Conservation (phyloP, 2,113 vertebrate species). For the Charina bottae region DNA sequence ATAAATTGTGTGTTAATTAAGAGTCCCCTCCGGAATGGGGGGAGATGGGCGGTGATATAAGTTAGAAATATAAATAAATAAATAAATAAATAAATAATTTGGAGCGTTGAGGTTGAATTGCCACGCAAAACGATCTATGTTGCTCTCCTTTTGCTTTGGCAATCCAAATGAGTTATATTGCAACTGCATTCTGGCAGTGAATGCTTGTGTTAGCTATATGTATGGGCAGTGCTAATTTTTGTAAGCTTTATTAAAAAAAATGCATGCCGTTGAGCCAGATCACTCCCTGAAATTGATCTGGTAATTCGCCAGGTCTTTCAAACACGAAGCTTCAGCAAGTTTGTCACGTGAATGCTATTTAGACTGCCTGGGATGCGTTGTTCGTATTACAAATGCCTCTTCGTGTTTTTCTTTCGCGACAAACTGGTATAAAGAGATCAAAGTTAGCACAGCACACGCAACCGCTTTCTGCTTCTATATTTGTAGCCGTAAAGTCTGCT, state of each 20-base stretch:
- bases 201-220: slow-evolving; percentile 28
- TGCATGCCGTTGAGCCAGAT: not conserved
- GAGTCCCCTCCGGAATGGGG: no score
- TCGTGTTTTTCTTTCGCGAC: not conserved
- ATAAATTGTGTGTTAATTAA: not conserved
- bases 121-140: not conserved
- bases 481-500: not conserved
- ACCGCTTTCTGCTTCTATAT: slow-evolving; percentile 9
- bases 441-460: not conserved
- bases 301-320: not conserved
- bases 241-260: not conserved
- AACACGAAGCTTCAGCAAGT: not conserved
- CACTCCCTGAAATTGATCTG: not conserved
- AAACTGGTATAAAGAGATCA: not conserved
- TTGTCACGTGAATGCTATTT: not conserved
- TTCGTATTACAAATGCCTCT: not conserved
- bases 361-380: not conserved
- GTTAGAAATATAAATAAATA: no score
- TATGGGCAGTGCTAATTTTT: not conserved
- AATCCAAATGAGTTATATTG: slow-evolving; percentile 27
- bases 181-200: slow-evolving; percentile 28
- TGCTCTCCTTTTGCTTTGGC: slow-evolving; percentile 20
- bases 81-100: no score
- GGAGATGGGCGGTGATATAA: no score
- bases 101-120: not conserved